Base-by-base conservation (phyloP, 2,888 invertebrate species). In the Scelioninae gen. 1 region DNA sequence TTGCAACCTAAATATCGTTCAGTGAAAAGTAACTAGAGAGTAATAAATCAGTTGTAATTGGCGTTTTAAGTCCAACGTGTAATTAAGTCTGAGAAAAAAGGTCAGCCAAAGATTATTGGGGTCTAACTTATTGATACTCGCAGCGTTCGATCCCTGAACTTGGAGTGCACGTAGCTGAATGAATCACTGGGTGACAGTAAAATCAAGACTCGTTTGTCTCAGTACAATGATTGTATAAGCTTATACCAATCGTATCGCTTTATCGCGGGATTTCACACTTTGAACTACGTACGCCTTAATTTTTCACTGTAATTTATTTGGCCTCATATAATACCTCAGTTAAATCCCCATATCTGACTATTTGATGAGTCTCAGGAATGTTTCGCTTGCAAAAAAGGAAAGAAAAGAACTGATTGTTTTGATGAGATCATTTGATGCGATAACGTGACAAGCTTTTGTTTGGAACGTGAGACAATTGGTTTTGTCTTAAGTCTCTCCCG, bases 171-270 rank as follows among this genome's bases (percentile, higher is more conserved):
- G 38, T 10, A 51, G 60, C 23, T 47, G 53, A 68, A 68, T 77
- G 77, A 77, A 77, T 68, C 77, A 68, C 66, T 68, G 62, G 10
- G 34, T 55, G 68, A 62, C 68, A 62, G 68, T 11, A 43, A 40
- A 74, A 68, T 51, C 53, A 80, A 80, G 68, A 71, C 66, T 80
- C 62, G 80, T 66, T 74, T 80, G 74, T 66, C 74, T 53, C 47
- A 32, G 56, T 29, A 32, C 55, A 74, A 74, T 80, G 74, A 80
- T 80, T 80, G 74, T n/a, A 80, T 80, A 80, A 79, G 71, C 72
- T 43, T n/a, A n/a, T 66, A 15, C 43, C 51, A 65, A 72, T 72
- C 65, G 51, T 56, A 55, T 63, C 78, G 16, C 34, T 71, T 55
- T 56, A 66, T 66, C 79, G 45, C 47, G 60, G 38, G 56, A 62